Conservation (phyloP, 2,113 vertebrate species). For the Cacatua alba region DNA sequence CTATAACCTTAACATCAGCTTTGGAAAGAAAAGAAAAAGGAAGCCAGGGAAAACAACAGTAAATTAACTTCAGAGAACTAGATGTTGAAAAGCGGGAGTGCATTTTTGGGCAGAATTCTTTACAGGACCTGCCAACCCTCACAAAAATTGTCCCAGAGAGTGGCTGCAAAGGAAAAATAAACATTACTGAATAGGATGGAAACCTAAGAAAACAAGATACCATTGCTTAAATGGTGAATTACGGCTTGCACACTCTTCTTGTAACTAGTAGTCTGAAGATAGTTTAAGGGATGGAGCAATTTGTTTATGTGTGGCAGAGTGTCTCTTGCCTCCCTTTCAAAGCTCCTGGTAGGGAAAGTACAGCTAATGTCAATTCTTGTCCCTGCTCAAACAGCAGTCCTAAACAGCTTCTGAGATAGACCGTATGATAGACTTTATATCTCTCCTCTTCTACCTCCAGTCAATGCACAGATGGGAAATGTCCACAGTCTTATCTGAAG, state of each 20-base stretch:
- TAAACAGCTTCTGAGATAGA: neutral
- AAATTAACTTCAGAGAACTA: neutral
- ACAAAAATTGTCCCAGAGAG: neutral
- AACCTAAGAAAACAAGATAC: neutral
- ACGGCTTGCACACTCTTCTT: neutral
- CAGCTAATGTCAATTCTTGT: neutral
- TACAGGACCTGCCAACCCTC: rapidly evolving
- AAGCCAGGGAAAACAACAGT: neutral
- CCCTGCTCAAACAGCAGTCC: neutral
- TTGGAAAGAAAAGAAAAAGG: neutral
- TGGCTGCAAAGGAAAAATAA: neutral
- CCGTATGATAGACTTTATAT: neutral
- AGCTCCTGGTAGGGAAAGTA: neutral
- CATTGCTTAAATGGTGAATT: neutral
- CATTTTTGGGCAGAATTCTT: neutral
- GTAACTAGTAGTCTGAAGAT: neutral
- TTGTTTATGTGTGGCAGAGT: neutral
- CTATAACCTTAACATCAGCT: neutral
- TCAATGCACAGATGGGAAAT: neutral
- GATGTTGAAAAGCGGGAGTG: neutral
- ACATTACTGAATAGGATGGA: neutral
- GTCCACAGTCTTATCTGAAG: neutral
- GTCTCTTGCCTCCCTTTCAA: neutral
- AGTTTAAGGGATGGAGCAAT: neutral
- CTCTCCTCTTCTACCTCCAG: neutral